phyloP scores from a whole-genome alignment of 1,140 invertebrate species.

The Diorhabda carinulata region DNA sequence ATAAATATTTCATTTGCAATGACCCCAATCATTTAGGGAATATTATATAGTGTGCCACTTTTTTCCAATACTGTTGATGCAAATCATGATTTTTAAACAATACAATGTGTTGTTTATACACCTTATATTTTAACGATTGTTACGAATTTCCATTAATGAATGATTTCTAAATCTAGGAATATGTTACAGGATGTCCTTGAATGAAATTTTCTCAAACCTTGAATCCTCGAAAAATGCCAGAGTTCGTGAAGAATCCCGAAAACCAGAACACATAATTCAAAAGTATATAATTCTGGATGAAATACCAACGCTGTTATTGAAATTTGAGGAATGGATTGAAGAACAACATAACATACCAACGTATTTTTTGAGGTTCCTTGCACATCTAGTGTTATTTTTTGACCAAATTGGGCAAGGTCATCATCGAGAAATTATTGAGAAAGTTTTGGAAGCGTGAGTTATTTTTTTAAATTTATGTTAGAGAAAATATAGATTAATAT shows the following conservation, averaged over 20 bases:
- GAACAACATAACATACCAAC: conserved; percentile 36
- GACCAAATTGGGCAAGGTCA: conserved; percentile 67
- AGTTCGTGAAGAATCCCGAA: conserved; percentile 54
- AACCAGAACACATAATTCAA: conserved; percentile 66
- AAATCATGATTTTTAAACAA: too few species aligned
- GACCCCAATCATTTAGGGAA: too few species aligned
- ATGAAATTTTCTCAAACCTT: conserved; percentile 67
- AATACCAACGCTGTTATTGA: conserved; percentile 58
- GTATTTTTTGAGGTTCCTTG: conserved; percentile 72
- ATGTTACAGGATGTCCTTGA: conserved; percentile 57
- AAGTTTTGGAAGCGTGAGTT: conserved; percentile 67
- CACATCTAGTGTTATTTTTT: conserved; percentile 82
- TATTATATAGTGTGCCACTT: too few species aligned
- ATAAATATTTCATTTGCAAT: too few species aligned
- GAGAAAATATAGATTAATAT: too few species aligned
- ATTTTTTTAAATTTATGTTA: neutral
- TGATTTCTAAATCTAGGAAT: conserved; percentile 10
- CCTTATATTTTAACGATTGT: too few species aligned
- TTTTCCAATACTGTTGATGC: too few species aligned
- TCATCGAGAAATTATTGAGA: conserved; percentile 65
- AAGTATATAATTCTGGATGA: conserved; percentile 75
- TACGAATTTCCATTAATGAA: neutral
- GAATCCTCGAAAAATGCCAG: conserved; percentile 53
- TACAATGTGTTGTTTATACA: too few species aligned
- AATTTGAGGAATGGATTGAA: conserved; percentile 51